Base-by-base conservation (phyloP, 2,113 vertebrate genomes). In the Erythrolamprus reginae region DNA sequence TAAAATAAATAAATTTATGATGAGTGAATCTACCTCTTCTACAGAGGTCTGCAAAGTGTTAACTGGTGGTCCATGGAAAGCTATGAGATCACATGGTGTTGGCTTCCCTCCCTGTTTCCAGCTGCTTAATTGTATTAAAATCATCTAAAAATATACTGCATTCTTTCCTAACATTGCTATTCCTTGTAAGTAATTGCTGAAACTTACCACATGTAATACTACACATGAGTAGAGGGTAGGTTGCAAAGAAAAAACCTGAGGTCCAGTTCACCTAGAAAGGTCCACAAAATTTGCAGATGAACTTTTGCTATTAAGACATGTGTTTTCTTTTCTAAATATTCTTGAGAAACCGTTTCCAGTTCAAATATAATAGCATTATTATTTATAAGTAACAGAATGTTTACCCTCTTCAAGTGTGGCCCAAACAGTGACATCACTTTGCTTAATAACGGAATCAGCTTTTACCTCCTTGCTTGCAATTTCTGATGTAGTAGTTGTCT, bases 281-380 rank as follows among this genome's bases (percentile, higher is more conserved):
- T 82, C 91, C 90, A 88, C 90, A 90, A 50, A n/a, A 7, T 65
- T 51, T 51, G 3, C 58, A 42, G 17, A 85, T 51, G 92, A 55
- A 77, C 86, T 51, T 89, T 94, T 24, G 51, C 23, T 92, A 56
- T 45, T 53, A 61, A 91, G 92, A 91, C 84, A 23, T 90, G 28
- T 91, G 84, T 92, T 90, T 89, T 58, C 92, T 92, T 86, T 0
- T 7, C 91, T n/a, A 52, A 53, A 94, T 84, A 55, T 92, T 90
- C 91, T 90, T 45, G 89, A 94, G 91, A 90, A 12, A 90, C 58
- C 85, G 48, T 88, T 94, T 93, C 94, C 17, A 86, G 88, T 84
- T 47, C 10, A 77, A 17, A 82, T 88, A 88, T 89, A 94, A 92
- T 92, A 92, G 84, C 15, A 83, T 83, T 83, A 61, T 83, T 83